Evolutionary conservation across 92 coral and sea anemone genomes (phyloP), one percentile per base, ranked within the genome.

Genomic region (Heliopora coerulea): DNA sequence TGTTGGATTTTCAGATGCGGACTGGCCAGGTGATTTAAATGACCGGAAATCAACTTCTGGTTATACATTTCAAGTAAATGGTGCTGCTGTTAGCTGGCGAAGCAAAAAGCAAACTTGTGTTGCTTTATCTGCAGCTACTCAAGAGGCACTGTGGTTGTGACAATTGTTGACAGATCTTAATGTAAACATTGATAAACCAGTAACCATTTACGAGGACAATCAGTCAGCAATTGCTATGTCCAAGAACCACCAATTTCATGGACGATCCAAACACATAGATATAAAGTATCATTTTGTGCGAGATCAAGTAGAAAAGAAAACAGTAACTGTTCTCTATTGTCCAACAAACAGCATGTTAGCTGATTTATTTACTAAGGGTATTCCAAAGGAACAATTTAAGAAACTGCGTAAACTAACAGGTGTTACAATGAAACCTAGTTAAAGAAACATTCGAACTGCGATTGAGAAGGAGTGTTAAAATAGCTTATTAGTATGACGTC

Each of bases 41-140:
- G 89, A 85, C 69, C 86, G 83, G n/a, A 82, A 85, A 75, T 85
- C 83, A 5, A 64, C 86, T 1, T 82, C 89, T 14, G 86, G 83
- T 31, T 82, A 82, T 62, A 35, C 27, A 8, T 82, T 86, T 39
- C 89, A 82, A 37, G 59, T 81, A 42, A 57, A 54, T 44, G 83
- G 83, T 42, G 80, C 82, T 49, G 62, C 86, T 37, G 56, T 75
- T 54, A 85, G 89, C 83, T 85, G 89, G 86, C 81, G 83, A 73
- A 85, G 83, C 73, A 85, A 85, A 80, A 85, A 81, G 35, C 89
- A 81, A 59, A 34, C 77, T 21, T 86, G 86, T 72, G 82, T 83
- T 24, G 86, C 83, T 10, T 62, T 82, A 58, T 50, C 90, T 30
- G 41, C 56, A 0, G 85, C 86, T 6, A 80, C 72, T 2, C 78